Evolutionary conservation across 2,113 vertebrate species (phyloP).

Genomic region (Mixornis gularis): DNA sequence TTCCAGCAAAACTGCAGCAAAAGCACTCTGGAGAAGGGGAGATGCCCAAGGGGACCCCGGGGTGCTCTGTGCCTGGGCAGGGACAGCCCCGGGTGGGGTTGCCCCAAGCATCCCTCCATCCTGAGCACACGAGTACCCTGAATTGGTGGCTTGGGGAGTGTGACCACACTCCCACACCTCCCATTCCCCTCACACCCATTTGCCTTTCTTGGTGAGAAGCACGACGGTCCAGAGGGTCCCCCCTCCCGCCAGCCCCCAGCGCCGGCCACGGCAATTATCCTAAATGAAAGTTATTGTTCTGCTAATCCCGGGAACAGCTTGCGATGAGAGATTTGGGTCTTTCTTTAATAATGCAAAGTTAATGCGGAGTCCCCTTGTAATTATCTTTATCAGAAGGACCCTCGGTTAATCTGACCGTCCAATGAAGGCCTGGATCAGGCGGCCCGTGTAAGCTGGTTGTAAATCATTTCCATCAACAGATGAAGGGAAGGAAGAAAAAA

Average conservation of each 20-base stretch:
- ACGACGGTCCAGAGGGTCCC: neutral
- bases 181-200: accelerated
- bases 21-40: neutral
- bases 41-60: neutral
- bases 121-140: accelerated
- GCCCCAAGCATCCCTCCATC: neutral
- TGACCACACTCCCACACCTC: neutral
- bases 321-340: conserved; percentile 78
- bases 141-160: neutral
- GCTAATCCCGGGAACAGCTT: conserved; percentile 81
- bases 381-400: conserved; percentile 78
- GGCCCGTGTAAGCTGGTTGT: conserved; percentile 62
- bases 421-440: conserved; percentile 60
- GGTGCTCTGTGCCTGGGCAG: neutral
- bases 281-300: conserved; percentile 82
- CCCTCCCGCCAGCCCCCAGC: conserved; percentile 13
- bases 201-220: neutral
- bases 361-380: conserved; percentile 75
- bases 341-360: conserved; percentile 81
- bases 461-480: conserved; percentile 62
- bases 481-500: conserved; percentile 13
- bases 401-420: conserved; percentile 70
- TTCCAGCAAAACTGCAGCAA: conserved; percentile 22
- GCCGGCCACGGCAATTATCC: conserved; percentile 72
- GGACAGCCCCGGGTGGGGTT: neutral